Percentiles rank a stretch among this genome's conserved stretches.
Conservation (phyloP, 2,888 invertebrate species). For the Elaeidobius kamerunicus region DNA sequence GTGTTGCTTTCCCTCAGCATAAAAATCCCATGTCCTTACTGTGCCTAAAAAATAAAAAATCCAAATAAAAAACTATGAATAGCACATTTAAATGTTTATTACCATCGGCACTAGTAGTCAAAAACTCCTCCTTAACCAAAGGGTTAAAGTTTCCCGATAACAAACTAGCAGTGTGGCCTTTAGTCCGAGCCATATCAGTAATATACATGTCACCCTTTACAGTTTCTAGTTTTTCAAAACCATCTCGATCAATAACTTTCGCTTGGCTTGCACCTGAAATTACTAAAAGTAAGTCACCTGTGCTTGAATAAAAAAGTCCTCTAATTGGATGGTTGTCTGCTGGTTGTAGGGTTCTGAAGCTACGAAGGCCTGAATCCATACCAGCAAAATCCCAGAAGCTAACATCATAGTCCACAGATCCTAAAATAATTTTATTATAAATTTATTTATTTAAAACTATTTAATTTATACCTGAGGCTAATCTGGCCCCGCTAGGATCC, state of each 20-base stretch:
- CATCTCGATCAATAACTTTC: conserved; percentile 84
- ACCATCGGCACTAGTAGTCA: conserved; percentile 92
- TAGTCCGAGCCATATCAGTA: conserved; percentile 88
- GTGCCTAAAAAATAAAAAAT: conserved; percentile 51
- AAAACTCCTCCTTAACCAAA: conserved; percentile 82
- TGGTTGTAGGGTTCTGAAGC: conserved; percentile 90
- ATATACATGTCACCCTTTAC: conserved; percentile 83
- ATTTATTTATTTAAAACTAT: too few relatives aligned
- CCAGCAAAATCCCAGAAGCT: conserved; percentile 99
- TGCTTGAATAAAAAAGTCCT: conserved; percentile 85
- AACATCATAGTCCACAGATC: conserved; percentile 94
- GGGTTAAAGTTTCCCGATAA: conserved; percentile 80
- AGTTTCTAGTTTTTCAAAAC: conserved; percentile 89
- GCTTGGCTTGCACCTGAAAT: conserved; percentile 91
- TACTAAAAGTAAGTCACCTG: conserved; percentile 91
- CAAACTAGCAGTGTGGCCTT: conserved; percentile 87
- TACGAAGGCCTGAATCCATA: conserved; percentile 89
- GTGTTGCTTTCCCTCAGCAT: conserved; percentile 70
- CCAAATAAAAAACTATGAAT: background rate
- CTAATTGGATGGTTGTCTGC: conserved; percentile 95
- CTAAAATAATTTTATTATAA: too few relatives aligned
- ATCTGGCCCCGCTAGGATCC: conserved; percentile 90
- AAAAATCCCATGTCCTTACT: conserved; percentile 85
- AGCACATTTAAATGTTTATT: background rate
- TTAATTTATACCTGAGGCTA: conserved; percentile 50